These are phyloP conservation scores for Dastarcus helophoroides DNA, from an alignment of 2,888 invertebrate genomes.

Conservation along the genomic window DNA sequence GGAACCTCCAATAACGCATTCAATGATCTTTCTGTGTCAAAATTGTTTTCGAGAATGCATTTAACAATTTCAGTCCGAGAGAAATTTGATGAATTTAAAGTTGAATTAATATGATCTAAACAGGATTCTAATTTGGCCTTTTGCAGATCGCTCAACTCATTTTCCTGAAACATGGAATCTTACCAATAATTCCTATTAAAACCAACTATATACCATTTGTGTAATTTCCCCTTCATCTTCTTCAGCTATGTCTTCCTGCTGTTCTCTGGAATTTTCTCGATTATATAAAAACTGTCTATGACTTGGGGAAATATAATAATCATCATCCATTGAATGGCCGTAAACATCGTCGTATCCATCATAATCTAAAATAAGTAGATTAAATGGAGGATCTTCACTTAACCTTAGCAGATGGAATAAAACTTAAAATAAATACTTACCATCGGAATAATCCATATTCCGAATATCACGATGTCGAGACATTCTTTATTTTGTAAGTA, in stretches of 20 bases:
- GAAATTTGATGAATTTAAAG: constrained; percentile 60
- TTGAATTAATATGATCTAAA: constrained; percentile 67
- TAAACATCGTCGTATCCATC: constrained; percentile 85
- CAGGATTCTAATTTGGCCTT: constrained; percentile 71
- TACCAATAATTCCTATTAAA: constrained; percentile 4
- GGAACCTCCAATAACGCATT: constrained; percentile 47
- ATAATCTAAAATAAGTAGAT: constrained; percentile 51
- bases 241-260: constrained; percentile 59
- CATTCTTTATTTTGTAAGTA: too few relatives aligned
- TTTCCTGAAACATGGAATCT: constrained; percentile 12
- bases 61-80: constrained; percentile 62
- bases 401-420: constrained; percentile 2
- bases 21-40: constrained; percentile 59
- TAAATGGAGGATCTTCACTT: constrained; percentile 9
- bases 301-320: constrained; percentile 80
- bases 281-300: constrained; percentile 79
- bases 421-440: constrained; percentile 32
- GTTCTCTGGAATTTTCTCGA: constrained; percentile 50
- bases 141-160: constrained; percentile 46
- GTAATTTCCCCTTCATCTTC: constrained; percentile 42
- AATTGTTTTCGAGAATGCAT: constrained; percentile 59
- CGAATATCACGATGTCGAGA: constrained; percentile 79
- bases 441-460: constrained; percentile 73
- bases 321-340: constrained; percentile 90
- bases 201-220: constrained; percentile 15